A percentile compares a stretch with the other conserved stretches of the same genome.
phyloP scores from a whole-genome alignment of 2,888 invertebrate species.

The Orgyia antiqua region DNA sequence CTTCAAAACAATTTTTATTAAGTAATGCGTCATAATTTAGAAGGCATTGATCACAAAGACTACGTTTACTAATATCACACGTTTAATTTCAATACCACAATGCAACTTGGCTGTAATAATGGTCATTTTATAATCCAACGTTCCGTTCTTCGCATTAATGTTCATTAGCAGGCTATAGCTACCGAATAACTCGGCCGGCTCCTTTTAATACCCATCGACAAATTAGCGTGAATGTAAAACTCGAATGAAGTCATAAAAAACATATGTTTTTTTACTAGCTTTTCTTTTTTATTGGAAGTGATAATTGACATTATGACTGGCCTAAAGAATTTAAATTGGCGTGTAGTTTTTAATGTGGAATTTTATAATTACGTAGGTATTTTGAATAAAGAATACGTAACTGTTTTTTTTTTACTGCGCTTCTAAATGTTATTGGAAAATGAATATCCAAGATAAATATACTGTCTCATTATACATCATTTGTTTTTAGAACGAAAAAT shows the following conservation, averaged over 20 bases:
- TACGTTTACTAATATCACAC: conserved; percentile 18
- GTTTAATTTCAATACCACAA: conserved; percentile 13
- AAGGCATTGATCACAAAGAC: no score
- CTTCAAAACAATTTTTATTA: no score
- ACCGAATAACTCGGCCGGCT: conserved; percentile 73
- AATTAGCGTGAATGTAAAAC: conserved; percentile 76
- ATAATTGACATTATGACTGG: conserved; percentile 75
- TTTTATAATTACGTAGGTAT: conserved; percentile 18
- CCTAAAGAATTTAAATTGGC: conserved; percentile 56
- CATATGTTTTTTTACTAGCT: conserved; percentile 55
- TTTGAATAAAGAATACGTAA: conserved; percentile 6
- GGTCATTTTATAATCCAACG: conserved; percentile 46
- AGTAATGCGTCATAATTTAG: no score
- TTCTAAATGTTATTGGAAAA: conserved; percentile 10
- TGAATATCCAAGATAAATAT: no score
- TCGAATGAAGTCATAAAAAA: conserved; percentile 68
- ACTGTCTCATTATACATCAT: no score
- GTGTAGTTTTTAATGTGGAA: conserved; percentile 30
- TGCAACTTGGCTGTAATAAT: conserved; percentile 40
- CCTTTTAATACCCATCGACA: conserved; percentile 69
- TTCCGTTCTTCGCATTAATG: conserved; percentile 63
- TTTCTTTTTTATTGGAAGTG: conserved; percentile 65
- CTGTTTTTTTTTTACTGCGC: neutral
- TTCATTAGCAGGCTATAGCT: conserved; percentile 71
- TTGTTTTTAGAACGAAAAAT: no score